Percentiles rank a stretch among this genome's conserved stretches.
Conservation (phyloP, 2,888 invertebrate genomes). For the Lingula anatina region DNA sequence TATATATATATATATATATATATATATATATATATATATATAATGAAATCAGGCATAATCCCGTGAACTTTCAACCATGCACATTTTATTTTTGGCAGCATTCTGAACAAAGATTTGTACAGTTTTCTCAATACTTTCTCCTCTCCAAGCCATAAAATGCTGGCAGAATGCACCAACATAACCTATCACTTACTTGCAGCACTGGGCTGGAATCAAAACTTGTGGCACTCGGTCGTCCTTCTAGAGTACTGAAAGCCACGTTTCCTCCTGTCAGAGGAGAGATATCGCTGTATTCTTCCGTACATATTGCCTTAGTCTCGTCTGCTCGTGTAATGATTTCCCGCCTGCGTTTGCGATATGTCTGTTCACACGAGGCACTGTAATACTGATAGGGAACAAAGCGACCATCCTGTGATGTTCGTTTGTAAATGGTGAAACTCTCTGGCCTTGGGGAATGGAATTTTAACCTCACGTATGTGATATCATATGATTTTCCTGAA, state of each 20-base stretch:
- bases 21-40: too few relatives aligned
- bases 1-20: conserved; percentile 4
- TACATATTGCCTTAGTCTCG: conserved; percentile 92
- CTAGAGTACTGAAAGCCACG: conserved; percentile 90
- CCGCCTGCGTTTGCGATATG: conserved; percentile 68
- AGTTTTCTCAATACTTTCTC: too few relatives aligned
- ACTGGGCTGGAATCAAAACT: conserved; percentile 85
- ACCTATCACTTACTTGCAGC: conserved; percentile 68
- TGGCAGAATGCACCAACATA: too few relatives aligned
- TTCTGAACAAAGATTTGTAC: too few relatives aligned
- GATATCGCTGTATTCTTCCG: conserved; percentile 96
- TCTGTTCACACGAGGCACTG: conserved; percentile 87
- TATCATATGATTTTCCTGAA: conserved; percentile 91
- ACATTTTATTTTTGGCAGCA: too few relatives aligned
- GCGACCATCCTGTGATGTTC: conserved; percentile 62
- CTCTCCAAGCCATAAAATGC: too few relatives aligned
- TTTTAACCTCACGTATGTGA: conserved; percentile 89
- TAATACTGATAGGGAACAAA: conserved; percentile 59
- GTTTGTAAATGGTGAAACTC: conserved; percentile 92
- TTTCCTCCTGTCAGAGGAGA: conserved; percentile 91
- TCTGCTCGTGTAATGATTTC: conserved; percentile 65
- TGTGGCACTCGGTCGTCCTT: conserved; percentile 88
- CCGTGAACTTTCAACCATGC: too few relatives aligned
- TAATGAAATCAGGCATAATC: too few relatives aligned
- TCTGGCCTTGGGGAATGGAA: conserved; percentile 96